These are phyloP conservation scores for Pocillopora meandrina DNA, from an alignment of 92 coral and sea anemone genomes.

Conservation along the genomic window DNA sequence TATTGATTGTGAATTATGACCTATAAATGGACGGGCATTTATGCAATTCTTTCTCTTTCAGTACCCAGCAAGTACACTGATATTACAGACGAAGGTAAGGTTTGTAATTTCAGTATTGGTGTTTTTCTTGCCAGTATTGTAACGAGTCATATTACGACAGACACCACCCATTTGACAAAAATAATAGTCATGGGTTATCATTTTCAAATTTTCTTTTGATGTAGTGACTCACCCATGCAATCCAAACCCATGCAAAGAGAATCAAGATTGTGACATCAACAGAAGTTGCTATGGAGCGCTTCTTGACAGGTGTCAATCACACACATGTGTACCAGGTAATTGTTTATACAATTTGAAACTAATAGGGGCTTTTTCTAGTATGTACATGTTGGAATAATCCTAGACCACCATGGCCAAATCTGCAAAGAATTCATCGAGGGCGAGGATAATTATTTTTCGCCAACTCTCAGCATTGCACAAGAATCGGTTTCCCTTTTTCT, in stretches of 20 bases:
- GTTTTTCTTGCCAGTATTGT: too few relatives aligned
- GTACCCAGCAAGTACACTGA: conserved; percentile 89
- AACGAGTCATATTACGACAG: too few relatives aligned
- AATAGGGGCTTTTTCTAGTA: not conserved
- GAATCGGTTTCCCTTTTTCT: too few relatives aligned
- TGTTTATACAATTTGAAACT: not conserved
- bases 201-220: not conserved
- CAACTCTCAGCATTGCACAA: too few relatives aligned
- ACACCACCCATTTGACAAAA: too few relatives aligned
- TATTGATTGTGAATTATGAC: too few relatives aligned
- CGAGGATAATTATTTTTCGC: too few relatives aligned
- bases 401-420: too few relatives aligned
- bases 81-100: conserved; percentile 77
- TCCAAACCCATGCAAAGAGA: conserved; percentile 82
- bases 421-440: too few relatives aligned
- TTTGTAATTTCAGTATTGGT: not conserved
- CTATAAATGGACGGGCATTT: too few relatives aligned
- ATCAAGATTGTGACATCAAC: conserved; percentile 86
- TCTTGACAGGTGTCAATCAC: conserved; percentile 68
- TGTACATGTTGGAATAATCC: not conserved
- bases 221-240: conserved; percentile 94
- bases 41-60: conserved; percentile 15
- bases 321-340: conserved; percentile 87
- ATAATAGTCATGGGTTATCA: not conserved
- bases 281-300: conserved; percentile 76